Evolutionary conservation across 1,140 invertebrate species (phyloP).

Genomic region (Akabosia matsudoensis): DNA sequence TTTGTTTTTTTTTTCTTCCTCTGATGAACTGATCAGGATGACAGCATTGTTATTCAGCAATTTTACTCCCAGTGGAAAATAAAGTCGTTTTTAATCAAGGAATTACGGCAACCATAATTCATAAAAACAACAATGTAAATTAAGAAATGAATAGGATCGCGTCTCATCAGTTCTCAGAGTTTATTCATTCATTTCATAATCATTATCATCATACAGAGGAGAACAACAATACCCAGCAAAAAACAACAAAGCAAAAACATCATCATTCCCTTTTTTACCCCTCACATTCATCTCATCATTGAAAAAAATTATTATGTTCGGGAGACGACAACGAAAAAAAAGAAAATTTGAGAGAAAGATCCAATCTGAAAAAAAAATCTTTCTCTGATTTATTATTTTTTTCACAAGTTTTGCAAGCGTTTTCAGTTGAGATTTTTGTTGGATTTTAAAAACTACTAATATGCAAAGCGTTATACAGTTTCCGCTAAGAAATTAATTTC

Average conservation of each 20-base stretch:
- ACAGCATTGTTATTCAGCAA: neutral
- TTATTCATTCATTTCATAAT: neutral
- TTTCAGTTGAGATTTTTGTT: neutral
- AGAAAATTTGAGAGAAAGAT: too few species aligned
- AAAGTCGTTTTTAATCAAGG: neutral
- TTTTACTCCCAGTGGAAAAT: neutral
- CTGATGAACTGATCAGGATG: neutral
- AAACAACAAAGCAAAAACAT: neutral
- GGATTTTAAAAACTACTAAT: neutral
- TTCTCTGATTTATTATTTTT: neutral
- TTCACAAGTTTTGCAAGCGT: neutral
- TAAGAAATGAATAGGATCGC: conserved; percentile 13
- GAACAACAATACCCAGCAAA: neutral
- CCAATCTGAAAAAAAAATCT: neutral
- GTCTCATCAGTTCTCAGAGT: neutral
- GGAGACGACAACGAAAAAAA: neutral
- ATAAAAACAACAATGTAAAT: conserved; percentile 15
- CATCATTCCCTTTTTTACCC: neutral
- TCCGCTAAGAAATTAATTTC: conserved; percentile 24
- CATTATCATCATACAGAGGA: neutral
- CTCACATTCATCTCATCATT: neutral
- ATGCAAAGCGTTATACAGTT: neutral
- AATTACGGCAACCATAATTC: neutral
- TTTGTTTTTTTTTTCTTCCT: too few species aligned
- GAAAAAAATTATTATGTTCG: neutral